Base-by-base conservation (phyloP, 2,888 invertebrate genomes). In the Scrobipalpa atriplicella region DNA sequence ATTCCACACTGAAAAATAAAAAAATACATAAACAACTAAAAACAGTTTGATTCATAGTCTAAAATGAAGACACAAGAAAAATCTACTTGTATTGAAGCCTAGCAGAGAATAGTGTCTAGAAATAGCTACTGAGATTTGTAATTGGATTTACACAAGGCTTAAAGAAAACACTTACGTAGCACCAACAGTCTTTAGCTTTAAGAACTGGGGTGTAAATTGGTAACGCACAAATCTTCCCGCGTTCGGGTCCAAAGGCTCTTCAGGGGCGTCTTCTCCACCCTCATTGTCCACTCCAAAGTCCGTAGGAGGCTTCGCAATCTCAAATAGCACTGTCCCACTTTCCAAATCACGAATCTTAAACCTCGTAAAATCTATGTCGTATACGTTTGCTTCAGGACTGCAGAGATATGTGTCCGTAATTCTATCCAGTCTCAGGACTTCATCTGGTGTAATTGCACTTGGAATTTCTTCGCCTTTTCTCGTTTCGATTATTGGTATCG, bases 151-250 rank as follows among this genome's bases (percentile, higher is more conserved):
- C 16, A 52, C 38, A 58, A 58, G 58, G 58, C 38, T 58, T 36
- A 36, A 3, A 8, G 11, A n/a, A n/a, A 38, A 16, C 36, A 95
- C 97, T 95, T 94, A 98, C 97, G 99, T 99, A 21, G 99, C 99
- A 71, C 99, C 99, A 65, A 99, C 98, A 77, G 98, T 98, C 89
- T 98, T 98, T 70, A 99, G 89, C 87, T 98, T 98, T 39, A 99
- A 94, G 92, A 99, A 99, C 80, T 99, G 97, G 38, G 99, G 98
- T n/a, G 98, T 99, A 87, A 99, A 99, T 87, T 99, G 98, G 88
- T 99, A 99, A 56, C 99, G 95, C n/a, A 99, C 99, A 90, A 99
- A 99, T 82, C 99, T 94, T 0, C 98, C 99, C 52, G 98, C 97
- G 86, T 99, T 98, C 0, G 97, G 96, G 88, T 98, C 97, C 43